These are phyloP conservation scores for Drosophila mimetica DNA, from an alignment of 2,888 invertebrate genomes.

Conservation along the genomic window DNA sequence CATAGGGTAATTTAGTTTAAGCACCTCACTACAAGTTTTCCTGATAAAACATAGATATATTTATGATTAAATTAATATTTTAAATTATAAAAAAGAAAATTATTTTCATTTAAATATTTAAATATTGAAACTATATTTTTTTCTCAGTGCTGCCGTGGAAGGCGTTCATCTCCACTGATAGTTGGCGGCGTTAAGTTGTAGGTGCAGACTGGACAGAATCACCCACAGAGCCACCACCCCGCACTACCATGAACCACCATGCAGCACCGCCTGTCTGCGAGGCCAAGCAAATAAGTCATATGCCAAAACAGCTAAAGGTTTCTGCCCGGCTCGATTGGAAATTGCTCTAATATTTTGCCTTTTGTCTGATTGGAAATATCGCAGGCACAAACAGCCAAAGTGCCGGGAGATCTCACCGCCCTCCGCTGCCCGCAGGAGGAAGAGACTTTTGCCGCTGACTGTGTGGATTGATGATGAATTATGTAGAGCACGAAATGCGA, in stretches of 20 bases:
- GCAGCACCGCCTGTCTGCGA: constrained; percentile 14
- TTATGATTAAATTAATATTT: not conserved
- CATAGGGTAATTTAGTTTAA: too few relatives aligned
- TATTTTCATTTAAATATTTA: not conserved
- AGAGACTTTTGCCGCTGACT: constrained; percentile 49
- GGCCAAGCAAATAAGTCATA: constrained; percentile 73
- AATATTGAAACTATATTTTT: not conserved
- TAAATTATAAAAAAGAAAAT: not conserved
- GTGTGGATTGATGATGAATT: constrained; percentile 82
- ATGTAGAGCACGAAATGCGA: constrained; percentile 83
- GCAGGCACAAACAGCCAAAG: constrained; percentile 45
- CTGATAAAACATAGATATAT: too few relatives aligned
- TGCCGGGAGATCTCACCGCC: constrained; percentile 27
- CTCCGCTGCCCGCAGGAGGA: constrained; percentile 63
- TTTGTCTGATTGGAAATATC: constrained; percentile 71
- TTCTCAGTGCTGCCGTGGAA: constrained; percentile 10
- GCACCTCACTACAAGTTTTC: too few relatives aligned
- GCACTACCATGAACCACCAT: constrained; percentile 9
- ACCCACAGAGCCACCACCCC: constrained; percentile 30
- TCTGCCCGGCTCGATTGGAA: constrained; percentile 56
- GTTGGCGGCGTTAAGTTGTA: constrained; percentile 76
- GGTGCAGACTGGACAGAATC: constrained; percentile 59
- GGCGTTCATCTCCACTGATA: constrained; percentile 47
- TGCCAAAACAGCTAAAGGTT: constrained; percentile 51
- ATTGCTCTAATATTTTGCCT: constrained; percentile 74